Evolutionary conservation across 2,113 vertebrate genomes (phyloP).

Genomic region (Lepus timidus): DNA sequence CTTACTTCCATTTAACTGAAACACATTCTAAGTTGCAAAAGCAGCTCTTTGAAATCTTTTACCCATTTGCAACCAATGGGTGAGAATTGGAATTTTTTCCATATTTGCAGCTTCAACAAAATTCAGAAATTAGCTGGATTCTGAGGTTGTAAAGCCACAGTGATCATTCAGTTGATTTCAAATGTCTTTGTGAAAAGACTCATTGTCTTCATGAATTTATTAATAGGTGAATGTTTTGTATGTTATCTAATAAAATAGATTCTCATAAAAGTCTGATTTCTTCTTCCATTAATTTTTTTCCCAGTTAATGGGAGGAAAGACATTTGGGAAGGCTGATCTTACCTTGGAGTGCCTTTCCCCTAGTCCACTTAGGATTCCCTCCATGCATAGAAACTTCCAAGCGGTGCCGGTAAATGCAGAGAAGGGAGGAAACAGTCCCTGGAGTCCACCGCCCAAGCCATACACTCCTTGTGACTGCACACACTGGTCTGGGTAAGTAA

Average conservation of each 20-base stretch:
- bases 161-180: background rate
- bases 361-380: background rate
- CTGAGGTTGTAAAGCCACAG: background rate
- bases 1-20: constrained; percentile 9
- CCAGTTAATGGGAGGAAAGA: background rate
- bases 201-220: background rate
- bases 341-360: background rate
- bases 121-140: constrained; percentile 22
- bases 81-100: background rate
- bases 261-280: background rate
- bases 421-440: background rate
- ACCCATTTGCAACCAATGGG: background rate
- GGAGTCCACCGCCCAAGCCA: background rate
- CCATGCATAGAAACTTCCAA: background rate
- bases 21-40: constrained; percentile 5
- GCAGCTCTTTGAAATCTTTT: background rate
- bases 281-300: background rate
- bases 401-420: background rate
- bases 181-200: background rate
- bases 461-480: background rate
- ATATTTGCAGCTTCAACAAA: constrained; percentile 15
- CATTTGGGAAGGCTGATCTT: background rate
- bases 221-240: background rate
- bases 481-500: background rate
- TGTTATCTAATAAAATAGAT: constrained; percentile 8